Percentiles rank a stretch among this genome's conserved stretches.
Conservation (phyloP, 2,888 invertebrate genomes). For the Bombylius major region DNA sequence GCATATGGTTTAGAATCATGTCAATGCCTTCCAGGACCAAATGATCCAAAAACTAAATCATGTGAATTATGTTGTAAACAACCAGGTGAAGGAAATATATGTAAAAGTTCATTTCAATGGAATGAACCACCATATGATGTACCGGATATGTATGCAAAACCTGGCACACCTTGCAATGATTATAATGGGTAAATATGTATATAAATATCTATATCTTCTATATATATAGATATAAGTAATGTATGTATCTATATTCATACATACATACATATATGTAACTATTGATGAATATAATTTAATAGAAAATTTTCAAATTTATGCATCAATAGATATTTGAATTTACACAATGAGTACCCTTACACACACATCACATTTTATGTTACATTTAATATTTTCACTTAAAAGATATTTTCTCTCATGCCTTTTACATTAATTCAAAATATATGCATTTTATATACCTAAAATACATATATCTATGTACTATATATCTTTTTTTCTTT, state of each 20-base stretch:
- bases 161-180: slow-evolving; percentile 88
- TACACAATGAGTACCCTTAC: too few relatives aligned
- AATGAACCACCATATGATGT: slow-evolving; percentile 80
- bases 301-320: too few relatives aligned
- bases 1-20: slow-evolving; percentile 94
- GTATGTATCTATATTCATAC: too few relatives aligned
- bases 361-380: too few relatives aligned
- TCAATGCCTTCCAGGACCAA: slow-evolving; percentile 70
- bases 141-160: slow-evolving; percentile 85
- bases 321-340: neutral
- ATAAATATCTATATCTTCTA: neutral
- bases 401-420: too few relatives aligned
- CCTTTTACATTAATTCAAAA: too few relatives aligned
- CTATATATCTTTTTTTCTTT: slow-evolving; percentile 1
- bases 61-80: slow-evolving; percentile 88
- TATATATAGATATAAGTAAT: too few relatives aligned
- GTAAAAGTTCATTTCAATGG: slow-evolving; percentile 83
- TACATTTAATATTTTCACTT: too few relatives aligned
- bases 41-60: slow-evolving; percentile 70
- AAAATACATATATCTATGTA: neutral
- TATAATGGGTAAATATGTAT: slow-evolving; percentile 56
- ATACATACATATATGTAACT: too few relatives aligned
- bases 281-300: too few relatives aligned
- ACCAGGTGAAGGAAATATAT: slow-evolving; percentile 68
- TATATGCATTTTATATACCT: too few relatives aligned